These are phyloP conservation scores for Lasiommata megera DNA, from an alignment of 2,888 invertebrate genomes.

Conservation along the genomic window DNA sequence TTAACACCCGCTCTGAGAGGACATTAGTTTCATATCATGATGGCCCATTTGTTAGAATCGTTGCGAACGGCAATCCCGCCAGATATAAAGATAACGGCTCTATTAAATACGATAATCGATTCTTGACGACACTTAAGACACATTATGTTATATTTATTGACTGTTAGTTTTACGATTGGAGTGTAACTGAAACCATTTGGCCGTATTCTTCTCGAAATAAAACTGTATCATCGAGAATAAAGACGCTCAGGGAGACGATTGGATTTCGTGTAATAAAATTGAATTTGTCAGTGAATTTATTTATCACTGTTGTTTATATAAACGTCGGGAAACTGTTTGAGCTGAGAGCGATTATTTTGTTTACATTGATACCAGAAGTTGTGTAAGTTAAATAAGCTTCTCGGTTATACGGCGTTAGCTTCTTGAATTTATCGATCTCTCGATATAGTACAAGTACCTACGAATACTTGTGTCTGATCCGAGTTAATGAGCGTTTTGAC, in stretches of 20 bases:
- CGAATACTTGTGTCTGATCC: neutral
- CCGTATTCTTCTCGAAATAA: slow-evolving; percentile 35
- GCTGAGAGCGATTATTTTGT: slow-evolving; percentile 7
- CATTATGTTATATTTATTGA: slow-evolving; percentile 56
- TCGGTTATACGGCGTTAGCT: neutral
- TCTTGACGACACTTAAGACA: slow-evolving; percentile 49
- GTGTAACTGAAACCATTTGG: slow-evolving; percentile 34
- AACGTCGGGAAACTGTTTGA: slow-evolving; percentile 5
- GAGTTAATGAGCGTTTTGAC: neutral
- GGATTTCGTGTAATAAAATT: slow-evolving; percentile 32
- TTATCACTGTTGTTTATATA: slow-evolving; percentile 20
- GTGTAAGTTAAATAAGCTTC: slow-evolving; percentile 4
- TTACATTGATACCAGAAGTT: slow-evolving; percentile 1
- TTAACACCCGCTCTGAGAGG: neutral
- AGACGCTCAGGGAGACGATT: slow-evolving; percentile 21
- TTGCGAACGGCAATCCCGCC: slow-evolving; percentile 27
- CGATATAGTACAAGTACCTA: neutral
- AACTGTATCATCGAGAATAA: slow-evolving; percentile 30
- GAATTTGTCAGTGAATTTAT: slow-evolving; percentile 32
- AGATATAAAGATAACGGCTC: slow-evolving; percentile 48
- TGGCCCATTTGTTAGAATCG: slow-evolving; percentile 22
- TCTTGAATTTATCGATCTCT: neutral
- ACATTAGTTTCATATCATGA: slow-evolving; percentile 18
- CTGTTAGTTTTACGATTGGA: slow-evolving; percentile 51
- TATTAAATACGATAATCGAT: slow-evolving; percentile 53